Evolutionary conservation across 2,888 invertebrate genomes (phyloP), one percentile per base, ranked within the genome.

Genomic region (Agonopterix alstromeriana): DNA sequence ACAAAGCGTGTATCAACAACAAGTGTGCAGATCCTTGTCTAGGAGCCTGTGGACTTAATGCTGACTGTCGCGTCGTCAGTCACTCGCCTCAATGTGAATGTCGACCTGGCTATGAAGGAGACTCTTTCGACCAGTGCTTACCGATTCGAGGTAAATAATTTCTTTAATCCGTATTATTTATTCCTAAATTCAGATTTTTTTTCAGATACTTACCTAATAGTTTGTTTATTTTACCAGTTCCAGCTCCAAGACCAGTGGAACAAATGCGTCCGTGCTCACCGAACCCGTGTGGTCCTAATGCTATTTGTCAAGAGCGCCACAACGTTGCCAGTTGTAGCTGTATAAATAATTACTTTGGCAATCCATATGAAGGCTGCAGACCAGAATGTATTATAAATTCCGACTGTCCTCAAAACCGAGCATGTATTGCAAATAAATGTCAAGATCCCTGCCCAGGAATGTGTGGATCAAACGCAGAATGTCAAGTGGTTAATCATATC

Each of bases 31-130:
- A 96, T 70, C 95, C 96, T 11, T 97, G 96, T 63, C 90, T 93
- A 2, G 94, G 95, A 42, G 92, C 94, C 35, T 96, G 96, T 60
- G 95, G 96, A 47, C 90, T 90, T 53, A 92, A 92, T 49, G 94
- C 97, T 0, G 82, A 92, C 47, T 97, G 97, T 69, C 89, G 93
- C 52, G 94, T 95, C 1, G 90, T 95, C 47, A 95, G 95, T 72
- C 97, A 97, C 74, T 94, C 94, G 58, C 96, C 97, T 1, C 93
- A 95, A 51, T 97, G 97, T 68, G 91, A 91, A 48, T 97, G 97
- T 67, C 93, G 93, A 55, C 70, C 81, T 35, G 91, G 91, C 48
- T 91, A 91, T 67, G 90, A 92, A 51, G 96, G 96, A 45, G 94
- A 96, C 90, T 94, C 96, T 36, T 95, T 96, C 66, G 90, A 92